Evolutionary conservation across 2,888 invertebrate species (phyloP), one percentile per base, ranked within the genome.

Genomic region (Tiliacea citrago): DNA sequence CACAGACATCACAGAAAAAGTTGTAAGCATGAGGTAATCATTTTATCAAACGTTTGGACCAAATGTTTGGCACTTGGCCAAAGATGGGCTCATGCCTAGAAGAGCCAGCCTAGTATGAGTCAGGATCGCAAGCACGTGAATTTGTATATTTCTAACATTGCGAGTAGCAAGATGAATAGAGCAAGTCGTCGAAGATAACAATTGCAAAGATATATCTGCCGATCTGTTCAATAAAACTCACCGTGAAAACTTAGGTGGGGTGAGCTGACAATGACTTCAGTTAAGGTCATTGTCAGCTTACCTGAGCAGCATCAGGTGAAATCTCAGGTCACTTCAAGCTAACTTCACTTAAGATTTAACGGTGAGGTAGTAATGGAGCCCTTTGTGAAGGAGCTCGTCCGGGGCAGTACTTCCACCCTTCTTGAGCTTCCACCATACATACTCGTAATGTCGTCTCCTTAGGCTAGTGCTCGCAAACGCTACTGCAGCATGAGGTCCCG

Each of bases 11-110:
- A 39, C 18, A 60, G n/a, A 73, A 65, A 57, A 79, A 81, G 29
- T 67, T 24, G 68, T 45, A 45, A 79, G 72, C 39, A 63, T 79
- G 75, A 82, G 21, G 60, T 79, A 79, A 82, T 82, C 51, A 58
- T 67, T 75, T 72, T 62, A 79, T 82, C 75, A 79, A 76, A 82
- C 63, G 60, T 76, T n/a, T 82, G 67, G 75, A 12, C 35, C 72
- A 62, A 82, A 60, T 42, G 55, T 68, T 62, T 82, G 82, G 82
- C 72, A 45, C 6, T 8, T 12, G 1, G 75, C 82, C 82, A 82
- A 72, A 16, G 70, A 75, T 82, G 72, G 79, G 13, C 51, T 82
- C 82, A 82, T 70, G 55, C 45, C 29, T 57, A n/a, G 62, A 49
- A 66, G 57, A 45, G 24, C 55, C n/a, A 45, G 75, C 1, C 4